Evolutionary conservation across 1,140 invertebrate species (phyloP), one percentile per base, ranked within the genome.

Genomic region (Prorops nasuta): DNA sequence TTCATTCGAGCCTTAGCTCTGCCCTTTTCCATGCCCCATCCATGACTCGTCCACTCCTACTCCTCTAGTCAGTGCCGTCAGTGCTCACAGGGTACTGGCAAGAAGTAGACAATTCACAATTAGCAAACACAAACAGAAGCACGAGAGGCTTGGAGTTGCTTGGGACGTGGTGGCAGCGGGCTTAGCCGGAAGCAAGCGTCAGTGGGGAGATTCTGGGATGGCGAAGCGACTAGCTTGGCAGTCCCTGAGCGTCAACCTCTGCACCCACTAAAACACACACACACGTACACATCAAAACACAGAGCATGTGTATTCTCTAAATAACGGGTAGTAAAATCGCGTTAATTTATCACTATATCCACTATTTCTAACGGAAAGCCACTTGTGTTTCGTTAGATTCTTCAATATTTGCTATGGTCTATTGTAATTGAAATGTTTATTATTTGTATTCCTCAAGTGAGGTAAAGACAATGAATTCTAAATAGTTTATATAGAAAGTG

Each of bases 51-150:
- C n/a, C n/a, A n/a, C n/a, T n/a, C n/a, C n/a, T n/a, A n/a, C n/a
- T n/a, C n/a, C n/a, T n/a, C n/a, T n/a, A n/a, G n/a, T n/a, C n/a
- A 10, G 21, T 36, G 37, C 17, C 41, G 22, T 38, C 24, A 39
- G 44, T 37, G 57, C 50, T 50, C 61, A 48, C 46, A 40, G 44
- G 38, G 43, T 53, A 56, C 51, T 58, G 55, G 60, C 65, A 71
- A 75, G 67, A 72, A 74, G 65, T 69, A 76, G 76, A 77, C 73
- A 76, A 77, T 76, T 77, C 72, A 72, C 75, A 77, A 77, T 77
- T 77, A 77, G 72, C 69, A 76, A 77, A 77, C 67, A 74, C 72
- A 76, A 76, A 76, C 71, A 69, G 52, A 72, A 69, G 60, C 64
- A 74, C 65, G 60, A 73, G 72, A 65, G 66, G 63, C 61, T 67